A percentile compares a stretch with the other conserved stretches of the same genome.
These are phyloP conservation scores for Parnassius orleans DNA, from an alignment of 2,888 invertebrate genomes.

Conservation along the genomic window DNA sequence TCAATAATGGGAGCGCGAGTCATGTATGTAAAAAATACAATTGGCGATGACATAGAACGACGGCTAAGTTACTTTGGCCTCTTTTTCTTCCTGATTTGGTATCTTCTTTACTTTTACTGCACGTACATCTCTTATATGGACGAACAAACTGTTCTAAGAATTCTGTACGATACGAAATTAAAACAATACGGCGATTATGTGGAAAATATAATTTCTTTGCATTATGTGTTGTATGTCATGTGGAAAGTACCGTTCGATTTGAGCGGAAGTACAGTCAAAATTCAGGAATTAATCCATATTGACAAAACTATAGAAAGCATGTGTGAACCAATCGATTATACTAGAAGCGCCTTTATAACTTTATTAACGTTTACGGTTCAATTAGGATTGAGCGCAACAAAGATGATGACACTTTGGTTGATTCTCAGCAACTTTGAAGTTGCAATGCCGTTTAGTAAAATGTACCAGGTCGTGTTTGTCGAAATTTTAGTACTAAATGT, in stretches of 20 bases:
- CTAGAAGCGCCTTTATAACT: conserved; percentile 37
- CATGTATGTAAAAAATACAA: conserved; percentile 26
- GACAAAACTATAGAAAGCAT: conserved; percentile 46
- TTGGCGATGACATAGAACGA: conserved; percentile 29
- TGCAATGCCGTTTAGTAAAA: conserved; percentile 46
- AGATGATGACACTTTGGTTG: conserved; percentile 46
- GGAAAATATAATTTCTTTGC: conserved; percentile 44
- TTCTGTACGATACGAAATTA: conserved; percentile 55
- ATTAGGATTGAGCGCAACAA: conserved; percentile 37
- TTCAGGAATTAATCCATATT: conserved; percentile 45
- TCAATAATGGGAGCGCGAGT: conserved; percentile 47
- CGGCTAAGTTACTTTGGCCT: conserved; percentile 45
- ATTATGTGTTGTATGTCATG: conserved; percentile 46
- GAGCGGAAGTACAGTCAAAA: conserved; percentile 37
- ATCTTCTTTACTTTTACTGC: conserved; percentile 46
- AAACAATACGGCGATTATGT: conserved; percentile 57
- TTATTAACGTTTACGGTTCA: conserved; percentile 39
- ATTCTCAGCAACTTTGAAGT: conserved; percentile 40
- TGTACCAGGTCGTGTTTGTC: conserved; percentile 50
- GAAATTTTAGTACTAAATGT: conserved; percentile 47
- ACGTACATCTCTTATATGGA: conserved; percentile 42
- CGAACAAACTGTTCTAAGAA: conserved; percentile 54
- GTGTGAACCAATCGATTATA: conserved; percentile 47
- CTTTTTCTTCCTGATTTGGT: conserved; percentile 40
- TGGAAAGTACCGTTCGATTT: conserved; percentile 51